Evolutionary conservation across 1,140 invertebrate genomes (phyloP), one percentile per base, ranked within the genome.

Genomic region (Sycobia sp.): DNA sequence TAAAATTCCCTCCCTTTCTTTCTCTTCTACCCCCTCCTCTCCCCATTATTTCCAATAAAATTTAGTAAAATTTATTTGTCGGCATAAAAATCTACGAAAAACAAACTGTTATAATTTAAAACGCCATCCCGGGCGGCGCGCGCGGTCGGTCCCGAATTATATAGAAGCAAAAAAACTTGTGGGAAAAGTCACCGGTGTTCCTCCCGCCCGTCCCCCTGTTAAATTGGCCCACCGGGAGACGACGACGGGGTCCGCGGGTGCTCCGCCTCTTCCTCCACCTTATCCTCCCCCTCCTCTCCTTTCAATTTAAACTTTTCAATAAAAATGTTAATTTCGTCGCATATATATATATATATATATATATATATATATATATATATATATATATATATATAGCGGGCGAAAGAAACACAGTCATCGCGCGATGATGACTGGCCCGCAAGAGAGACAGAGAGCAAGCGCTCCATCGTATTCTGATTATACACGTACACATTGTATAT

Each of bases 311-410:
- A 53, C 49, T 58, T 65, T 65, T 65, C 62, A 59, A 65, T 65
- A 65, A 65, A 59, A 65, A 65, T 65, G 62, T 58, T 50, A 65
- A 65, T 65, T 65, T 65, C 39, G 10, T 23, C 22, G 50, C 41
- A n/a, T n/a, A 62, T 62, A n/a, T n/a, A n/a, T n/a, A n/a, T n/a
- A n/a, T n/a, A n/a, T n/a, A n/a, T n/a, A n/a, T n/a, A n/a, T n/a
- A n/a, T n/a, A n/a, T n/a, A n/a, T n/a, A n/a, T n/a, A n/a, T n/a
- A n/a, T n/a, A n/a, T n/a, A n/a, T 62, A 56, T 62, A 56, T 56
- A 50, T 56, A 43, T 20, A 4, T 3, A 29, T 53, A 54, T 39
- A n/a, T n/a, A n/a, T n/a, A n/a, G n/a, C n/a, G n/a, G n/a, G n/a
- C n/a, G n/a, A n/a, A n/a, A n/a, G n/a, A 61, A 54, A 47, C 60